These are phyloP conservation scores for Hyaena hyaena DNA, from an alignment of 2,113 vertebrate species.

Conservation along the genomic window DNA sequence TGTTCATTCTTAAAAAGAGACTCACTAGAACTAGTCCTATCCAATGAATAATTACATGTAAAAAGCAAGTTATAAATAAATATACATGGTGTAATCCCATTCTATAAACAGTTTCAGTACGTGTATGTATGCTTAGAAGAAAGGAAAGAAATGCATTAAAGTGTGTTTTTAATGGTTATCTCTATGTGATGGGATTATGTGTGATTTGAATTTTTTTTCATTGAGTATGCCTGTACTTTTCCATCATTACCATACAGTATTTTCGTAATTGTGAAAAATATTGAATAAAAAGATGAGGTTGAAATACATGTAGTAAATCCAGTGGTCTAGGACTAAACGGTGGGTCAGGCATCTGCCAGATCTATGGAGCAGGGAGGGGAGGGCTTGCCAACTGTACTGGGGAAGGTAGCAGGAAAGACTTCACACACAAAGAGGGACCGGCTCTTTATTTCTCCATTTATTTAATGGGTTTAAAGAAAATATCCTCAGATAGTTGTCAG, in stretches of 20 bases:
- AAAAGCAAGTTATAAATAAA: slow-evolving; percentile 67
- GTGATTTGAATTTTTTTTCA: slow-evolving; percentile 43
- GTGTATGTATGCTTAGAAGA: neutral
- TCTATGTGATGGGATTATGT: slow-evolving; percentile 16
- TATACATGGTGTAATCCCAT: slow-evolving; percentile 36
- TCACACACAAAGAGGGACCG: neutral
- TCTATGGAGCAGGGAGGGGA: neutral
- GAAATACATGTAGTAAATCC: neutral
- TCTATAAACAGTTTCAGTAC: slow-evolving; percentile 17
- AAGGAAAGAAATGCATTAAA: neutral
- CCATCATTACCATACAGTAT: neutral
- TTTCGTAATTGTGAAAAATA: slow-evolving; percentile 49
- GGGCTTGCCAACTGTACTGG: neutral
- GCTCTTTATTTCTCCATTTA: neutral
- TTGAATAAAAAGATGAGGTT: slow-evolving; percentile 41
- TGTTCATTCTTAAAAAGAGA: slow-evolving; percentile 66
- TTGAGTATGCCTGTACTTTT: neutral
- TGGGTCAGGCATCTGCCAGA: neutral
- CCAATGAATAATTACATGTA: slow-evolving; percentile 60
- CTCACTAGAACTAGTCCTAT: slow-evolving; percentile 43
- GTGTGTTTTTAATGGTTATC: slow-evolving; percentile 31
- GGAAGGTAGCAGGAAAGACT: neutral
- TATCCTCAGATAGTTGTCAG: neutral
- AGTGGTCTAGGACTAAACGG: neutral
- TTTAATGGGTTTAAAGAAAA: slow-evolving; percentile 18